Evolutionary conservation across 2,113 vertebrate genomes (phyloP).

Genomic region (Pterocles burchelli): DNA sequence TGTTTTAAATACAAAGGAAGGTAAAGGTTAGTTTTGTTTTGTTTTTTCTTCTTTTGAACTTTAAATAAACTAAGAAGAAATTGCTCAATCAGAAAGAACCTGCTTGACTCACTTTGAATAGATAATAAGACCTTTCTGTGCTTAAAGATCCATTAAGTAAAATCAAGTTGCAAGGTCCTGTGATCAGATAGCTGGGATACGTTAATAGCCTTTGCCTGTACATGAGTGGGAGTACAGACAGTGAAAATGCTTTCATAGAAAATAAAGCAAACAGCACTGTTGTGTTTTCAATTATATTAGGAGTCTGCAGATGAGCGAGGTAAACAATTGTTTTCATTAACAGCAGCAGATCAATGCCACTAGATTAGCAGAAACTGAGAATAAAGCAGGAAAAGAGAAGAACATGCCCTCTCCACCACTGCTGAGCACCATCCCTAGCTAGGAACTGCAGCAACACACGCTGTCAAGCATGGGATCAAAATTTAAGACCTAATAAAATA

Average conservation of each 20-base stretch:
- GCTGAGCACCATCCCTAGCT: background rate
- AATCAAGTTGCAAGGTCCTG: constrained; percentile 10
- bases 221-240: background rate
- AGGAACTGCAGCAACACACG: background rate
- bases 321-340: constrained; percentile 46
- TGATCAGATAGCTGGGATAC: background rate
- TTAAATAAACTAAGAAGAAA: constrained; percentile 1
- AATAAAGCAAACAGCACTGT: constrained; percentile 3
- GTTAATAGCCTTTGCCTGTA: background rate
- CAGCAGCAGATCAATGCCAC: constrained; percentile 38
- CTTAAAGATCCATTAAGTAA: constrained; percentile 24
- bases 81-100: background rate
- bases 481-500: background rate
- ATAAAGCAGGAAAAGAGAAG: background rate
- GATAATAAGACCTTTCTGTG: background rate
- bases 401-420: background rate
- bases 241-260: background rate
- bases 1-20: background rate
- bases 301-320: background rate
- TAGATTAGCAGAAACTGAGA: background rate
- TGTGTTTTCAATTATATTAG: constrained; percentile 17
- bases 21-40: background rate
- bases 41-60: background rate
- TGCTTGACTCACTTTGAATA: constrained; percentile 15
- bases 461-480: background rate